Base-by-base conservation (phyloP, 2,113 vertebrate species). In the Brevimyrus niger region DNA sequence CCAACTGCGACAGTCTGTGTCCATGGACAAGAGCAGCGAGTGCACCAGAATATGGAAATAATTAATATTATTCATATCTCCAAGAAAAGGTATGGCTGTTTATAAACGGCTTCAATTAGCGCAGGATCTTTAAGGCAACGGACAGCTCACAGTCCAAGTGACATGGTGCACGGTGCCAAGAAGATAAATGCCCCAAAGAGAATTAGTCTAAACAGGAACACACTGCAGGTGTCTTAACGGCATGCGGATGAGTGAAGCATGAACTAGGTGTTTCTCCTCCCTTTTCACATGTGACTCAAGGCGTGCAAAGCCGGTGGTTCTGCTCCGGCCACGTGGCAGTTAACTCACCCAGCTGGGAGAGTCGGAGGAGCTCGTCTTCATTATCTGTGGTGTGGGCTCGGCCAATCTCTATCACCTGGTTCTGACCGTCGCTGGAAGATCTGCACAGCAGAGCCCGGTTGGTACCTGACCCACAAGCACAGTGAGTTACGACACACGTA, bases 361-460 rank as follows among this genome's bases (percentile, higher is more conserved):
- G 96, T 86, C 98, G 96, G 92, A 97, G 96, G 86, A 99, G 96
- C 92, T 99, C 98, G 0, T 99, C 98, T 88, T 99, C 98, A 0
- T 99, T 99, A 91, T 99, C 97, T 0, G 97, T 97, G 0, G 96
- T 97, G 91, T 99, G 98, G 46, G 97, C 97, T 55, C 97, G 95
- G 0, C 97, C 97, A 69, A 99, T 97, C 94, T 99, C 98, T 7
- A 97, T 98, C 87, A 99, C 98, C 94, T 99, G 98, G 91, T 96
- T 96, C 92, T 99, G 95, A 15, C 98, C 97, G 0, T 99, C 98
- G 73, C 96, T 97, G 0, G 97, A 98, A 23, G 97, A 97, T 91
- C 98, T 98, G 91, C 98, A 99, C 0, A 99, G 93, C 87, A 99
- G 96, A 0, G 97, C 98, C 2, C 98, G 95, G 94, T 99, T 99